Evolutionary conservation across 2,113 vertebrate genomes (phyloP).

Genomic region (Thamnaconus septentrionalis): DNA sequence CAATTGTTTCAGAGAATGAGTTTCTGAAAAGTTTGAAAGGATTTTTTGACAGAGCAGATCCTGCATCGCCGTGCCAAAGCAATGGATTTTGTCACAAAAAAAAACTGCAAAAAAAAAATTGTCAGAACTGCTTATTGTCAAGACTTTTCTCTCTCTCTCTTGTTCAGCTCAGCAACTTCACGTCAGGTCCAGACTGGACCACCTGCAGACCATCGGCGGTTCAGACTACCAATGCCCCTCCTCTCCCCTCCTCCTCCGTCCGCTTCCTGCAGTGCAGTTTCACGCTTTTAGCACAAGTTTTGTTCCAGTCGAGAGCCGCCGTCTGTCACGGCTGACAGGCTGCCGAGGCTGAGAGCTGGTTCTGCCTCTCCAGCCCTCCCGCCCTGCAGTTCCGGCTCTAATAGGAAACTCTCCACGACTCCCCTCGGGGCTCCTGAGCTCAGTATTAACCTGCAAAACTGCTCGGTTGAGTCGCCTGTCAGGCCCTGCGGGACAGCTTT

Average conservation of each 20-base stretch:
- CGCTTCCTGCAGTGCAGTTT: neutral
- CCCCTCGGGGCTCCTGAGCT: constrained; percentile 15
- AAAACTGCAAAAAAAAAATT: too few species aligned
- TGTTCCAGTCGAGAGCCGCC: constrained; percentile 47
- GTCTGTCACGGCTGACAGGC: constrained; percentile 46
- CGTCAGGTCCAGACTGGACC: too few species aligned
- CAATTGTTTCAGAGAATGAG: too few species aligned
- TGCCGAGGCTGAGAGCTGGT: constrained; percentile 45
- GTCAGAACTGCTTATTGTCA: too few species aligned
- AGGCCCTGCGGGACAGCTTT: neutral
- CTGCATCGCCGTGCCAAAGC: too few species aligned
- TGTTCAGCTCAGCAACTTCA: too few species aligned
- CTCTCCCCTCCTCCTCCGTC: constrained; percentile 3
- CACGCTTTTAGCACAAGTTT: constrained; percentile 24
- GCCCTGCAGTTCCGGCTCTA: constrained; percentile 50
- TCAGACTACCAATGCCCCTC: neutral
- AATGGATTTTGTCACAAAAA: too few species aligned
- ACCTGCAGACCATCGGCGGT: too few species aligned
- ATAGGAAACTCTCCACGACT: constrained; percentile 60
- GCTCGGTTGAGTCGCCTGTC: neutral
- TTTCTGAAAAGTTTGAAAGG: too few species aligned
- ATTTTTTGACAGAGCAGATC: too few species aligned
- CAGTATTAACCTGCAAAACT: constrained; percentile 17
- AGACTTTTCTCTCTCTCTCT: too few species aligned
- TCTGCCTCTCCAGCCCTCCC: constrained; percentile 14